These are phyloP conservation scores for Cheilosia pagana DNA, from an alignment of 2,888 invertebrate genomes.

Conservation along the genomic window DNA sequence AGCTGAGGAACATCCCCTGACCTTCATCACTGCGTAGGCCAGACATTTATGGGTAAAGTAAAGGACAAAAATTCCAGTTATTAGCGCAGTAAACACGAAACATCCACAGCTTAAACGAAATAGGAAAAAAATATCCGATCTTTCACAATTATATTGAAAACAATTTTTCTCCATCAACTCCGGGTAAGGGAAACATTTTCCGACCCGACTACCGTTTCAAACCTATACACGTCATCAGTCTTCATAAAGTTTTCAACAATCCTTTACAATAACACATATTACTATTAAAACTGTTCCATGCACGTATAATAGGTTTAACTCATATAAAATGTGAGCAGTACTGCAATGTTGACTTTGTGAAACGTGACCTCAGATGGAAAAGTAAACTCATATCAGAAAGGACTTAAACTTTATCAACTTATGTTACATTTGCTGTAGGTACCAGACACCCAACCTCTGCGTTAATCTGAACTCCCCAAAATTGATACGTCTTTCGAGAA, in stretches of 20 bases:
- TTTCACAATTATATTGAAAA: too few relatives aligned
- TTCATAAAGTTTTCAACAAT: slow-evolving; percentile 1
- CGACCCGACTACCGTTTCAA: too few relatives aligned
- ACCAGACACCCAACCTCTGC: slow-evolving; percentile 15
- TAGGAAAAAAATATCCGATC: too few relatives aligned
- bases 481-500: slow-evolving; percentile 41
- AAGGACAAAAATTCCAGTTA: too few relatives aligned
- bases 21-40: too few relatives aligned
- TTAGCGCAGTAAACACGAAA: too few relatives aligned
- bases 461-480: slow-evolving; percentile 21
- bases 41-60: too few relatives aligned
- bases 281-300: background rate
- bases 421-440: slow-evolving; percentile 7
- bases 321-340: slow-evolving; percentile 7
- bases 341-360: slow-evolving; percentile 5
- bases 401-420: slow-evolving; percentile 16
- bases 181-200: too few relatives aligned
- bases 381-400: background rate
- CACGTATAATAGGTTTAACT: slow-evolving; percentile 11
- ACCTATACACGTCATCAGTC: background rate
- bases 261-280: background rate
- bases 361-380: slow-evolving; percentile 12
- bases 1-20: too few relatives aligned
- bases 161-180: too few relatives aligned
- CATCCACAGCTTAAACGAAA: too few relatives aligned